A percentile compares a stretch with the other conserved stretches of the same genome.
Conservation (phyloP, 2,113 vertebrate genomes). For the Anguilla rostrata region DNA sequence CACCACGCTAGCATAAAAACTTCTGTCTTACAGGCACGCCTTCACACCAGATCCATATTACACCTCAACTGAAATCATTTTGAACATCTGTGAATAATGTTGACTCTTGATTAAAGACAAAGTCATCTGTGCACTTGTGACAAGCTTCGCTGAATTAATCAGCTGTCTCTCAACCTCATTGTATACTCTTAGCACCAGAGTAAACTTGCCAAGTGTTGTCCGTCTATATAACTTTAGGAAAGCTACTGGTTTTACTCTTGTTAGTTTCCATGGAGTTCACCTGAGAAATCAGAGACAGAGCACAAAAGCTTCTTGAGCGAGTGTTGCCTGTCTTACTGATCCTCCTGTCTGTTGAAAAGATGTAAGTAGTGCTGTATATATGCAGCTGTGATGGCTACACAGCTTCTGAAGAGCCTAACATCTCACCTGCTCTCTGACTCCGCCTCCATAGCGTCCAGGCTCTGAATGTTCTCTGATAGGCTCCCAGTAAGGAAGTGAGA, state of each 20-base stretch:
- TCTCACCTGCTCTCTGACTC: conserved; percentile 7
- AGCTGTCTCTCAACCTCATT: background rate
- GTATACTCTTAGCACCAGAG: no score
- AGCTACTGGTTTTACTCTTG: no score
- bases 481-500: background rate
- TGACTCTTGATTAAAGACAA: background rate
- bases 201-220: no score
- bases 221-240: no score
- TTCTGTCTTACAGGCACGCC: background rate
- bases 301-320: background rate
- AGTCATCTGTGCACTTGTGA: background rate
- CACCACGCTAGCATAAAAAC: background rate
- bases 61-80: background rate
- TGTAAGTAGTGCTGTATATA: background rate
- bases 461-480: conserved; percentile 39
- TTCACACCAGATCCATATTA: background rate
- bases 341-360: background rate
- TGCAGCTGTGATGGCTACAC: background rate
- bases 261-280: no score
- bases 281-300: background rate
- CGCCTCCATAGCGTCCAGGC: background rate
- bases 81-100: background rate
- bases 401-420: background rate
- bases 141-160: background rate
- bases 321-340: background rate